Percentiles rank a stretch among this genome's conserved stretches.
These are phyloP conservation scores for Actinernus sp. DNA, from an alignment of 92 coral and sea anemone genomes.

Conservation along the genomic window DNA sequence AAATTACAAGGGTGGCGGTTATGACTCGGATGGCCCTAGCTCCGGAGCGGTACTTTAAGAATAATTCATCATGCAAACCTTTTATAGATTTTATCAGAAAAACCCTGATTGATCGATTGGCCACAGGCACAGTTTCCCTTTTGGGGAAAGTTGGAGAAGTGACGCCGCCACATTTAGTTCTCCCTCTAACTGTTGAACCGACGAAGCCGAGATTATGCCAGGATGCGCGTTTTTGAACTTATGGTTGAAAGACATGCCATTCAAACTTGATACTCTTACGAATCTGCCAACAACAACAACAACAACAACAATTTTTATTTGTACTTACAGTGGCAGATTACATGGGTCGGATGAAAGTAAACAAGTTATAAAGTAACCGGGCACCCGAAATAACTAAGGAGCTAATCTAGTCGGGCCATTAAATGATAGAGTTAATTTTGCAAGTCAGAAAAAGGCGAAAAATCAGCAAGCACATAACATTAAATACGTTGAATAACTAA, in stretches of 20 bases:
- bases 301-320: no score
- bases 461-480: no score
- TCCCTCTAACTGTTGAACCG: conserved; percentile 3
- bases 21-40: conserved; percentile 3
- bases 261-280: neutral
- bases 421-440: no score
- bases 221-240: neutral
- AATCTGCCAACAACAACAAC: no score
- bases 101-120: conserved; percentile 8
- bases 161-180: conserved; percentile 1
- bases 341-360: no score
- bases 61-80: conserved; percentile 10
- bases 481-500: no score
- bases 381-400: no score
- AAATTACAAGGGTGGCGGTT: neutral
- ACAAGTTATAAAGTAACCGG: no score
- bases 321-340: no score
- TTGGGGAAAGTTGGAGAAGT: conserved; percentile 1
- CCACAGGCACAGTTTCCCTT: neutral
- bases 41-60: neutral
- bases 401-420: no score
- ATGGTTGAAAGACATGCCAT: neutral
- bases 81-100: neutral
- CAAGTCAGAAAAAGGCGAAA: no score
- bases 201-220: neutral